Evolutionary conservation across 1,140 invertebrate species (phyloP), one percentile per base, ranked within the genome.

Genomic region (Drosophila orosa): DNA sequence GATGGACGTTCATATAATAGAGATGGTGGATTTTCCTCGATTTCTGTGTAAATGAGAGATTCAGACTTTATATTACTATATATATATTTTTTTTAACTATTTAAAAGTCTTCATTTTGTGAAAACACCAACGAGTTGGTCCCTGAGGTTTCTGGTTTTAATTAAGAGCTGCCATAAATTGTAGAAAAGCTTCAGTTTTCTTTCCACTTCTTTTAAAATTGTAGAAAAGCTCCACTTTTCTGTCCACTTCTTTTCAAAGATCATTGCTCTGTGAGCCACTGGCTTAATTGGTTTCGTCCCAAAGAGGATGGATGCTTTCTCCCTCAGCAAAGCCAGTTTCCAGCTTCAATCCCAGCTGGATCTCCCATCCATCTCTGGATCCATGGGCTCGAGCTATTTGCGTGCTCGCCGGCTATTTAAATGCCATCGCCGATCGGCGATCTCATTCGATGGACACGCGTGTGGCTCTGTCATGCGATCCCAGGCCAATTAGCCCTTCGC

Each of bases 381-480:
- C 59, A 45, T 48, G 44, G 60, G 19, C 35, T 66, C 45, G 45
- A 42, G 65, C 60, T 77, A 85, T 85, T 85, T 78, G 83, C 81
- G 81, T 85, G 81, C 74, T 74, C 52, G 48, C 31, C 59, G 54
- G 82, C 81, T 84, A 77, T 83, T 83, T 83, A 76, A 80, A 78
- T 80, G 78, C 50, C 66, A 66, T 42, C 80, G 44, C 29, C 67
- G 22, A 45, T 45, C 22, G 44, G 44, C 13, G 40, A 66, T 60
- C 45, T 57, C 39, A 62, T 60, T 65, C 74, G 69, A 45, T 69
- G 78, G 67, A 74, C 68, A 85, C 73, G 68, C 82, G 82, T 69
- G 63, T 62, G n/a, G n/a, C n/a, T n/a, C 67, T 47, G 42, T 35
- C 72, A 74, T 74, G 72, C 72, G 59, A 74, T 63, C 48, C 35